Percentiles rank a stretch among this genome's conserved stretches.
Evolutionary conservation across 2,113 vertebrate genomes (phyloP).

Genomic region (Cacatua alba): DNA sequence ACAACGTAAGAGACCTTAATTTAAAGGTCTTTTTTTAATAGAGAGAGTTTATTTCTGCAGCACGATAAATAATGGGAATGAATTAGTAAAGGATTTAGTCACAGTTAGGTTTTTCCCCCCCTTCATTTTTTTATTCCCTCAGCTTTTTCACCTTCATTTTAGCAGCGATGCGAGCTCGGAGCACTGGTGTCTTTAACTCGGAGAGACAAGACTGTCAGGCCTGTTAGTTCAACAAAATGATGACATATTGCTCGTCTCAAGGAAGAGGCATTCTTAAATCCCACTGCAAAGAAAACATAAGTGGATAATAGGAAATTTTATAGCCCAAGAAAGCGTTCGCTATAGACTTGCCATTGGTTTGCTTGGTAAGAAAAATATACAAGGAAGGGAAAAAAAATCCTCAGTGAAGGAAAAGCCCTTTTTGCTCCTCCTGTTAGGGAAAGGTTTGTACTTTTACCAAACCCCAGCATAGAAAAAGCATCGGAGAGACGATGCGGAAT

Average conservation of each 20-base stretch:
- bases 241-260: conserved; percentile 53
- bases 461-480: neutral
- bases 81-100: neutral
- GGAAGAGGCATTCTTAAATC: conserved; percentile 63
- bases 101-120: neutral
- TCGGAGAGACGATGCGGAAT: neutral
- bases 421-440: neutral
- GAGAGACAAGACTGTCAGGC: conserved; percentile 53
- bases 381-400: neutral
- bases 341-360: neutral
- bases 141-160: conserved; percentile 18
- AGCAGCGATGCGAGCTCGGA: neutral
- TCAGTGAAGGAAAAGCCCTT: neutral
- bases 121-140: neutral
- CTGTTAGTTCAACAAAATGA: conserved; percentile 61
- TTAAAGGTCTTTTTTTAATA: neutral
- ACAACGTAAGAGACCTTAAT: neutral
- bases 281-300: conserved; percentile 29
- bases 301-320: conserved; percentile 51
- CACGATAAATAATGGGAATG: neutral
- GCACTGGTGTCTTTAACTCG: conserved; percentile 10
- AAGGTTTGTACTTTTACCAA: neutral
- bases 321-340: neutral
- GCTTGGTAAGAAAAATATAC: neutral
- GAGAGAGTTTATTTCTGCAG: conserved; percentile 3